Evolutionary conservation across 2,888 invertebrate species (phyloP).

Genomic region (Xanthia togata): DNA sequence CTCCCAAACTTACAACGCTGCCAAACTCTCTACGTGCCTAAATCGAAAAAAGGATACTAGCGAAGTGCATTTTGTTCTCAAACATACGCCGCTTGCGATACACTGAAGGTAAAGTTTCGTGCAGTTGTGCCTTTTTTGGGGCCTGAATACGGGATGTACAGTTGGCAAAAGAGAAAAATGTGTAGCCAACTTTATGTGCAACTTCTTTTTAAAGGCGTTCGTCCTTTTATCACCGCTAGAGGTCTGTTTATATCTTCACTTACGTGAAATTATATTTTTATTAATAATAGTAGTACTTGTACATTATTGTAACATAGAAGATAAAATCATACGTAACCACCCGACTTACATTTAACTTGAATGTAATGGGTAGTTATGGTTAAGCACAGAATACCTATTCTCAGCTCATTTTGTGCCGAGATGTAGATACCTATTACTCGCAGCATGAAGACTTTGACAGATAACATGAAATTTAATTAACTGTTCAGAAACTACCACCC

Average conservation of each 20-base stretch:
- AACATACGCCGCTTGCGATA: slow-evolving; percentile 54
- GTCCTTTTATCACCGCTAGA: neutral
- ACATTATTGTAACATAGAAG: neutral
- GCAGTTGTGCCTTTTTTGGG: slow-evolving; percentile 45
- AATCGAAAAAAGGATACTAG: slow-evolving; percentile 56
- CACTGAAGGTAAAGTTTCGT: slow-evolving; percentile 61
- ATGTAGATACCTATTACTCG: neutral
- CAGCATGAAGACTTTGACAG: neutral
- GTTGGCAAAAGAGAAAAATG: slow-evolving; percentile 6
- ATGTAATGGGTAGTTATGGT: neutral
- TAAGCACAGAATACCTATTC: neutral
- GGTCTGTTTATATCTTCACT: neutral
- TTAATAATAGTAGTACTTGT: neutral
- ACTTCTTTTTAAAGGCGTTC: neutral
- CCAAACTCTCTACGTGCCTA: slow-evolving; percentile 41
- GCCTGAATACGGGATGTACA: slow-evolving; percentile 28
- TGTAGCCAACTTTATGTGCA: neutral
- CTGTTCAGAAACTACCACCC: too few species aligned
- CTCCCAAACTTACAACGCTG: slow-evolving; percentile 54
- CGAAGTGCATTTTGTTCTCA: slow-evolving; percentile 62
- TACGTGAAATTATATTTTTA: too few species aligned
- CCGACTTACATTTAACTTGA: too few species aligned
- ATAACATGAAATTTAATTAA: neutral
- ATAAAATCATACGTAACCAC: neutral
- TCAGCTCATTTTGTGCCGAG: neutral